phyloP scores from a whole-genome alignment of 1,140 invertebrate species.

The Eciton burchellii region DNA sequence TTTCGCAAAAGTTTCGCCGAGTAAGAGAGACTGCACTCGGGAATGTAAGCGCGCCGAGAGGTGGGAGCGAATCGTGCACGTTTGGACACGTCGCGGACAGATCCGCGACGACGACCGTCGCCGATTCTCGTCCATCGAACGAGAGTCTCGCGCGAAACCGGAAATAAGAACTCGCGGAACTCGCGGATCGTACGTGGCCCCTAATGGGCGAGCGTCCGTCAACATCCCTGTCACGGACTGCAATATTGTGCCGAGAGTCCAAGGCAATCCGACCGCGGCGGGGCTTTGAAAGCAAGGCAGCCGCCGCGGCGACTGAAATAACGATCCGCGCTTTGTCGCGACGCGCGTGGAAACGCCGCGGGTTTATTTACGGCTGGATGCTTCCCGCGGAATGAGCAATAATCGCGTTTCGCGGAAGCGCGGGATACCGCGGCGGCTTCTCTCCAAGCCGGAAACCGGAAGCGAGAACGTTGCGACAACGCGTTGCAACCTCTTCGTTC shows the following conservation, averaged over 20 bases:
- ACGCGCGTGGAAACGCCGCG: constrained; percentile 36
- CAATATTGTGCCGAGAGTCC: constrained; percentile 35
- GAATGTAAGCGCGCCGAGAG: constrained; percentile 27
- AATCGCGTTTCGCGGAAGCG: constrained; percentile 9
- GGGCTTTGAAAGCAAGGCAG: constrained; percentile 39
- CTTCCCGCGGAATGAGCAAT: constrained; percentile 39
- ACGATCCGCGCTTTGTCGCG: constrained; percentile 52
- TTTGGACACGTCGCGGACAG: no score
- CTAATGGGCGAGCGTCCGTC: constrained; percentile 53
- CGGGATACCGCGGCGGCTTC: no score
- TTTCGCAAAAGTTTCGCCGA: constrained; percentile 68
- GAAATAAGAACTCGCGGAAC: neutral
- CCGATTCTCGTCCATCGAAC: no score
- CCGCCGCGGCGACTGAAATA: constrained; percentile 57
- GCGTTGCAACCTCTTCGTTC: constrained; percentile 6
- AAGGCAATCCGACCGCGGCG: constrained; percentile 55
- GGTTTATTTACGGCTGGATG: constrained; percentile 54
- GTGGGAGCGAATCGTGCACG: no score
- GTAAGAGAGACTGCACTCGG: constrained; percentile 57
- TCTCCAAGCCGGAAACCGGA: no score
- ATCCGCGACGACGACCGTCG: no score
- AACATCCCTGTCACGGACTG: constrained; percentile 31
- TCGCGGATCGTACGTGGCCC: constrained; percentile 15
- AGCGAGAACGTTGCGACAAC: no score
- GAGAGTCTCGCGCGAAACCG: no score